Percentiles rank a stretch among this genome's conserved stretches.
These are phyloP conservation scores for Tragelaphus scriptus DNA, from an alignment of 2,113 vertebrate genomes.

Conservation along the genomic window DNA sequence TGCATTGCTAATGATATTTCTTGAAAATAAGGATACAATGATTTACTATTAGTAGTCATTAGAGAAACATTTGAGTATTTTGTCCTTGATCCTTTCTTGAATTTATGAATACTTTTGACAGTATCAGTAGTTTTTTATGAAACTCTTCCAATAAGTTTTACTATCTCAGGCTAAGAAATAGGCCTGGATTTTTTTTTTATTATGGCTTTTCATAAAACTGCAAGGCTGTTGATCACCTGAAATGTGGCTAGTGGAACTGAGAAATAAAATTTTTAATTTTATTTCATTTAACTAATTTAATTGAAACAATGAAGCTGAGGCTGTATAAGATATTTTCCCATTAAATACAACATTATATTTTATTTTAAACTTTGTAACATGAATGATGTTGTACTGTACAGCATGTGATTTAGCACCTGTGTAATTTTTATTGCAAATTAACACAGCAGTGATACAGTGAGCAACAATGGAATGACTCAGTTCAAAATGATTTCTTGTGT, in stretches of 20 bases:
- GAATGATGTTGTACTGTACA: not conserved
- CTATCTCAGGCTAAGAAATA: not conserved
- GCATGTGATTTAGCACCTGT: too few relatives aligned
- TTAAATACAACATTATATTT: not conserved
- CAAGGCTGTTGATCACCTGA: not conserved
- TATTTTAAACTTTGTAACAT: not conserved
- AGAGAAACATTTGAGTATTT: not conserved
- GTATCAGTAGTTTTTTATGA: not conserved
- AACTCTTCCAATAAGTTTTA: not conserved
- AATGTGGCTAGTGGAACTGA: not conserved
- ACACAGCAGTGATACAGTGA: not conserved
- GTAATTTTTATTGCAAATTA: not conserved
- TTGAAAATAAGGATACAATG: not conserved
- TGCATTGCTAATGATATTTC: not conserved
- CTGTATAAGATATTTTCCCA: not conserved
- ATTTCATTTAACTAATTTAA: not conserved
- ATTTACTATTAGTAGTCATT: not conserved
- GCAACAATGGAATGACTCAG: not conserved
- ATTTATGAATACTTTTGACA: not conserved
- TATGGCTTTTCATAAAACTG: not conserved
- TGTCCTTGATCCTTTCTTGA: not conserved
- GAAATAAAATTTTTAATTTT: not conserved
- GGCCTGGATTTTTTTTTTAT: not conserved
- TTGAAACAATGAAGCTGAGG: not conserved
- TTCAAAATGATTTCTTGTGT: not conserved